phyloP scores from a whole-genome alignment of 1,140 invertebrate genomes.

The Sycophila sp. region DNA sequence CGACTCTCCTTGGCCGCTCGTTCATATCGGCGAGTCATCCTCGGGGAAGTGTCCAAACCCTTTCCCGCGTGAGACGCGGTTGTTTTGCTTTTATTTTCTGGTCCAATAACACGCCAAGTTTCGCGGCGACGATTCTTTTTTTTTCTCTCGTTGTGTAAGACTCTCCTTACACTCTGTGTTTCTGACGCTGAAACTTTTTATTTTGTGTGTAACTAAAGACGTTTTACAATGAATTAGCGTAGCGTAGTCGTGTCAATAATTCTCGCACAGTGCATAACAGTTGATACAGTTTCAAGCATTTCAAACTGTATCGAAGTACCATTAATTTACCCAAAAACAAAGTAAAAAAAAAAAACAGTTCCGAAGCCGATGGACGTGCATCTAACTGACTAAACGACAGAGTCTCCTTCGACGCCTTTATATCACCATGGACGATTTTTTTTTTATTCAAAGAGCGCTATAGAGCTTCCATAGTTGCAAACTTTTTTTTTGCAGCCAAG shows the following conservation, averaged over 20 bases:
- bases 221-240: no score
- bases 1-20: no score
- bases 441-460: no score
- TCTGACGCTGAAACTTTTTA: neutral
- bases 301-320: constrained; percentile 63
- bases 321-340: no score
- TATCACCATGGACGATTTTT: neutral
- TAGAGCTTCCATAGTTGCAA: no score
- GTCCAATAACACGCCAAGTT: constrained; percentile 9
- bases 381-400: constrained; percentile 14
- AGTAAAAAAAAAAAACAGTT: no score
- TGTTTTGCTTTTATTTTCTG: constrained; percentile 24
- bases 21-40: constrained; percentile 9
- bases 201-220: constrained; percentile 15
- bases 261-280: constrained; percentile 51
- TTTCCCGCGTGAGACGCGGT: neutral
- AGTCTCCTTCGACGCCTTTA: neutral
- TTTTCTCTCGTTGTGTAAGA: neutral
- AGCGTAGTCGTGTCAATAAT: neutral
- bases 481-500: no score
- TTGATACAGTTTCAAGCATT: constrained; percentile 63
- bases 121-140: neutral
- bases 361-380: constrained; percentile 13
- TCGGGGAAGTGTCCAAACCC: neutral
- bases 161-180: no score